Percentiles rank a stretch among this genome's conserved stretches.
These are phyloP conservation scores for Euwallacea fornicatus DNA, from an alignment of 1,140 invertebrate genomes.

Conservation along the genomic window DNA sequence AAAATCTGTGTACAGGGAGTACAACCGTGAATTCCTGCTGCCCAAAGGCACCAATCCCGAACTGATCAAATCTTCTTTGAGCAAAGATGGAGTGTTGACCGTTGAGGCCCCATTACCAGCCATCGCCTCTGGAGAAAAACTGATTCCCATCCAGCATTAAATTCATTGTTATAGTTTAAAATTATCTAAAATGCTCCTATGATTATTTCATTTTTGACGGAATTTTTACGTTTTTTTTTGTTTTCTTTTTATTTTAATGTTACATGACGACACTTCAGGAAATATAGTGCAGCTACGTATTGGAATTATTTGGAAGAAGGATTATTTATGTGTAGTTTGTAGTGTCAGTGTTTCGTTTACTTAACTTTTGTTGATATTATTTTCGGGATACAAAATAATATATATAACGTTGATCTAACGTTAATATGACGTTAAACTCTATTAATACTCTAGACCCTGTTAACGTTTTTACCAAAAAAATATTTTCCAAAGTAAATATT, in stretches of 20 bases:
- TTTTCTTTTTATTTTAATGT: background rate
- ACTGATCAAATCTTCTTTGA: constrained; percentile 85
- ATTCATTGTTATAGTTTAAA: background rate
- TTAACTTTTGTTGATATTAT: background rate
- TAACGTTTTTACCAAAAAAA: background rate
- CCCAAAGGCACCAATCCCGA: constrained; percentile 93
- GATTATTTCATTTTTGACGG: background rate
- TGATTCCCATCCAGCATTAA: constrained; percentile 79
- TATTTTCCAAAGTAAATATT: background rate
- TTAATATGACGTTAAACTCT: background rate
- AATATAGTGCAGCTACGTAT: background rate
- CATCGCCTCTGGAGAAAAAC: constrained; percentile 69
- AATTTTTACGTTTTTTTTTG: background rate
- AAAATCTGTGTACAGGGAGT: constrained; percentile 92
- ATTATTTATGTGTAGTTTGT: background rate
- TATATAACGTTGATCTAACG: background rate
- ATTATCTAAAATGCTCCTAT: background rate
- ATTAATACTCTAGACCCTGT: background rate
- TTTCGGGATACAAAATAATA: background rate
- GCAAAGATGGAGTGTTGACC: constrained; percentile 90
- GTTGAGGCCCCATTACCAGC: constrained; percentile 91
- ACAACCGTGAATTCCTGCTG: constrained; percentile 92
- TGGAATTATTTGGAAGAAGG: background rate
- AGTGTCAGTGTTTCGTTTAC: background rate
- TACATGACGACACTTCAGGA: background rate